Evolutionary conservation across 2,888 invertebrate genomes (phyloP).

Genomic region (Eilema caniola): DNA sequence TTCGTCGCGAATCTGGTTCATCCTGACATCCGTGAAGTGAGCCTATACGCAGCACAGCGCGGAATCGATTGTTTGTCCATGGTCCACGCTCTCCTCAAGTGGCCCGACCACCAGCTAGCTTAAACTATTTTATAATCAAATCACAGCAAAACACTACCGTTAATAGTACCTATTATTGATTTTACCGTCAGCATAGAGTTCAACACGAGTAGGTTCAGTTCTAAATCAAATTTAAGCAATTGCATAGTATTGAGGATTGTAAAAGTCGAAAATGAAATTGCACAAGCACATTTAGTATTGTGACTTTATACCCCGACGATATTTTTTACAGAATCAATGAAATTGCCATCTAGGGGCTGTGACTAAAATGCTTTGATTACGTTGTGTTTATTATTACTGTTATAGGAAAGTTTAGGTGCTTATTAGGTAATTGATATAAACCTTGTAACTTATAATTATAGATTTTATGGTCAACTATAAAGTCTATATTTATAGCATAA

Average conservation of each 20-base stretch:
- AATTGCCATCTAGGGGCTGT: not conserved
- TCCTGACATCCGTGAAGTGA: conserved; percentile 64
- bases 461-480: not conserved
- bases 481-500: not conserved
- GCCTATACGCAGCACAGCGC: conserved; percentile 27
- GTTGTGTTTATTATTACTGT: not conserved
- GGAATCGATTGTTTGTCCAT: conserved; percentile 1
- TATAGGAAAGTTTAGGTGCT: not conserved
- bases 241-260: not conserved
- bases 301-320: not conserved
- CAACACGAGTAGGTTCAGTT: not conserved
- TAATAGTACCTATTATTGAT: not conserved
- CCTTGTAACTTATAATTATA: not conserved
- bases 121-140: not conserved
- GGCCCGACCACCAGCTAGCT: conserved; percentile 13
- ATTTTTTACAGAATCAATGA: not conserved
- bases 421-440: too few relatives aligned
- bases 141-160: not conserved
- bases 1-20: conserved; percentile 81
- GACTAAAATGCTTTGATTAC: not conserved
- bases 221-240: not conserved
- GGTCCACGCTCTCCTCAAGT: not conserved
- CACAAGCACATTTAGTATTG: not conserved
- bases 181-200: not conserved
- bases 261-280: not conserved